A percentile compares a stretch with the other conserved stretches of the same genome.
phyloP scores from a whole-genome alignment of 2,888 invertebrate genomes.

The Philopedon plagiatum region DNA sequence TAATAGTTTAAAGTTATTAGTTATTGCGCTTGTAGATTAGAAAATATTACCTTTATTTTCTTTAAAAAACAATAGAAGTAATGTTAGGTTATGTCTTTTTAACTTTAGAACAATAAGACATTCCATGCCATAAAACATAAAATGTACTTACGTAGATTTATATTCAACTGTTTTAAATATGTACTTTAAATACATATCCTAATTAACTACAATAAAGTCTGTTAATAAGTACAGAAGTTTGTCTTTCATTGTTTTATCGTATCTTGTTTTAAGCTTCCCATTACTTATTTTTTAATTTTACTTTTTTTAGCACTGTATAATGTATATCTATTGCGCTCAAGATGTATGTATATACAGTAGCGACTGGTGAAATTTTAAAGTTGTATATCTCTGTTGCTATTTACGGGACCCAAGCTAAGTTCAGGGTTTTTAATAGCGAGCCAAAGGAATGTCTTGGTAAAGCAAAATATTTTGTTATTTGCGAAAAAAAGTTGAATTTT shows the following conservation, averaged over 20 bases:
- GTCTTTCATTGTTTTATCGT: no score
- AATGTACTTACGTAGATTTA: constrained; percentile 28
- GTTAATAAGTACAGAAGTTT: constrained; percentile 6
- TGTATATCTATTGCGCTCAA: no score
- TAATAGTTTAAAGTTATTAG: constrained; percentile 20
- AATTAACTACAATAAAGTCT: constrained; percentile 5
- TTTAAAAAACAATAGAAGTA: not conserved
- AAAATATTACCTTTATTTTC: constrained; percentile 14
- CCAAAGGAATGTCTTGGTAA: no score
- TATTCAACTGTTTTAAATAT: not conserved
- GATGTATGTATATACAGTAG: no score
- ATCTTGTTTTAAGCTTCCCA: no score
- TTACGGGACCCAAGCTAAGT: no score
- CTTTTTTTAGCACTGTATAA: no score
- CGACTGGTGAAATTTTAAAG: no score
- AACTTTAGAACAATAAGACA: constrained; percentile 26
- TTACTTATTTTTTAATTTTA: not conserved
- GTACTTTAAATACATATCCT: not conserved
- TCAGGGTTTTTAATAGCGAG: no score
- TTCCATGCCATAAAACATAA: constrained; percentile 40
- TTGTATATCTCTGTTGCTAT: no score
- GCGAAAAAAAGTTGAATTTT: no score
- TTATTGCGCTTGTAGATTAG: constrained; percentile 10
- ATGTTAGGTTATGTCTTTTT: constrained; percentile 14
- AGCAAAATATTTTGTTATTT: no score